These are phyloP conservation scores for Sylvia borin DNA, from an alignment of 2,797 vertebrate genomes.

Conservation along the genomic window DNA sequence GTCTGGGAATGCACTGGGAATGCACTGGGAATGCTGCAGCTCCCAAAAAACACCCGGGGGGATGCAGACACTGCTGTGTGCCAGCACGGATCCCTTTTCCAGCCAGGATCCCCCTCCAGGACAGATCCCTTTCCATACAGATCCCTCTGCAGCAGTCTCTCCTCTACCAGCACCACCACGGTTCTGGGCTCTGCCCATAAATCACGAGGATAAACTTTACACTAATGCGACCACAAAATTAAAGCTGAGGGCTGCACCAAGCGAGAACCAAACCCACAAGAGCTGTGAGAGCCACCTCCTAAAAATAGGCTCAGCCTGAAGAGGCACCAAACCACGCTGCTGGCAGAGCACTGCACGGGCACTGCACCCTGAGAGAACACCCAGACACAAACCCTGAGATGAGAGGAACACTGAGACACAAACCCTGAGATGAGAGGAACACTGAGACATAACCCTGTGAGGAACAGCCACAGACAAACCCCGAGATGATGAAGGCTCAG, in stretches of 20 bases:
- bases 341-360: background rate
- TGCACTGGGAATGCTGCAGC: background rate
- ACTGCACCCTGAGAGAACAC: too few species aligned
- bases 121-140: background rate
- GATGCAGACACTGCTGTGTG: background rate
- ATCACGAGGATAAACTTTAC: background rate
- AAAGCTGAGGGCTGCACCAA: background rate
- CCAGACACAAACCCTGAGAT: too few species aligned
- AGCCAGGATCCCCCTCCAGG: too few species aligned
- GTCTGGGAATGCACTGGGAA: background rate
- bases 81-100: background rate
- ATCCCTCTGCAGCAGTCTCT: background rate
- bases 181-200: background rate
- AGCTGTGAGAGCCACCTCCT: background rate
- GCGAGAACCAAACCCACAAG: background rate
- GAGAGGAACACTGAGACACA: too few species aligned
- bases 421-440: too few species aligned
- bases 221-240: background rate
- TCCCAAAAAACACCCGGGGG: background rate
- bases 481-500: background rate
- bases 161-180: background rate
- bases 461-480: too few species aligned
- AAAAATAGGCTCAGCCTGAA: background rate
- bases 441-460: too few species aligned
- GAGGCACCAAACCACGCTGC: background rate